Evolutionary conservation across 2,888 invertebrate genomes (phyloP).

Genomic region (Lacanobia wlatinum): DNA sequence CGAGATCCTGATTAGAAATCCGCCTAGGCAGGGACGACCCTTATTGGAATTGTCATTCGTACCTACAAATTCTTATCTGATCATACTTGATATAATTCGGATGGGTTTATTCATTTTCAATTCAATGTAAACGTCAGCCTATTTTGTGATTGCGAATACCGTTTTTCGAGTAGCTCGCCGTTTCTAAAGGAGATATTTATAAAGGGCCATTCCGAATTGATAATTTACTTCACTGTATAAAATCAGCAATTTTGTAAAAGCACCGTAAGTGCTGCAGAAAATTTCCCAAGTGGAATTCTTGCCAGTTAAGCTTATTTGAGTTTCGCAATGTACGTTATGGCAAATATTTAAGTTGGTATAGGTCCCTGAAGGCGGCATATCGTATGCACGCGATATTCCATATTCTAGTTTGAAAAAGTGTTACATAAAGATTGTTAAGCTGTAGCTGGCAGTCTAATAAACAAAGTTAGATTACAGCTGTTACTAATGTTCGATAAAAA

Average conservation of each 20-base stretch:
- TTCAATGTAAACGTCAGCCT: constrained; percentile 66
- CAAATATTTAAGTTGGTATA: constrained; percentile 60
- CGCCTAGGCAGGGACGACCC: constrained; percentile 60
- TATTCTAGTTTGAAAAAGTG: constrained; percentile 25
- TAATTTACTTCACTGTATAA: constrained; percentile 61
- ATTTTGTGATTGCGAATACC: constrained; percentile 62
- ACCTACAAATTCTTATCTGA: constrained; percentile 69
- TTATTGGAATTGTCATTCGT: constrained; percentile 68
- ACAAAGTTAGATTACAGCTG: constrained; percentile 67
- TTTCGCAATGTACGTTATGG: constrained; percentile 48
- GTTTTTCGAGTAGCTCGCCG: constrained; percentile 48
- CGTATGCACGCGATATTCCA: constrained; percentile 36
- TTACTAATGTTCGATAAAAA: constrained; percentile 77
- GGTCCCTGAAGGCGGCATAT: constrained; percentile 34
- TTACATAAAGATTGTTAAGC: constrained; percentile 35
- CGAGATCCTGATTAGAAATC: constrained; percentile 73
- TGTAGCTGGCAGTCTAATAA: constrained; percentile 50
- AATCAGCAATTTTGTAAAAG: constrained; percentile 59
- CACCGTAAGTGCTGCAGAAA: constrained; percentile 53
- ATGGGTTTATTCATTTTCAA: constrained; percentile 69
- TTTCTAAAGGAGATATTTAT: constrained; percentile 59
- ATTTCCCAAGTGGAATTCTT: constrained; percentile 59
- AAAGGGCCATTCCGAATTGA: constrained; percentile 54
- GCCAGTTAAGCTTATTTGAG: constrained; percentile 56
- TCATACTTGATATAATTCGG: constrained; percentile 70